Percentiles rank a stretch among this genome's conserved stretches.
Conservation (phyloP, 2,113 vertebrate species). For the Pachycephala philippinensis region DNA sequence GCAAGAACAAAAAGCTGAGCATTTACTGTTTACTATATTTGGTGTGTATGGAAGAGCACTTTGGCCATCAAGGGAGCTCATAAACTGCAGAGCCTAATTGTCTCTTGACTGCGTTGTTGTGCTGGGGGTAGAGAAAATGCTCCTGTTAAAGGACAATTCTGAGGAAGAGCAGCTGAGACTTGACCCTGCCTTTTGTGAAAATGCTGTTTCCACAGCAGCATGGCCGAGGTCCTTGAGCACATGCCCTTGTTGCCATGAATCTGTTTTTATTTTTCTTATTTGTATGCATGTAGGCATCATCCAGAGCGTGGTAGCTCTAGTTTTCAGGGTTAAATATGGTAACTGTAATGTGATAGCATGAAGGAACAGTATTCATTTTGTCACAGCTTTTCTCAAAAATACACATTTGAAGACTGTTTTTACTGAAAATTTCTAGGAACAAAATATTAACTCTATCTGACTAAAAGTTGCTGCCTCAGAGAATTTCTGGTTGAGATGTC, state of each 20-base stretch:
- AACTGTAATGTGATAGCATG: background rate
- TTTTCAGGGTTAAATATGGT: background rate
- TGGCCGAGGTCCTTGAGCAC: accelerated
- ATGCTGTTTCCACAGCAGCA: background rate
- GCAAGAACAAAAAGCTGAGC: slow-evolving; percentile 17
- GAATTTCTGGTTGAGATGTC: background rate
- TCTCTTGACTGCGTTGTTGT: background rate
- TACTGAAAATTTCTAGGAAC: background rate
- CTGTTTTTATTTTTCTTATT: background rate
- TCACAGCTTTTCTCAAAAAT: background rate
- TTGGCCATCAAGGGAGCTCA: slow-evolving; percentile 24
- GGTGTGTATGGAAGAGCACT: slow-evolving; percentile 31
- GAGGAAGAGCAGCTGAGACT: background rate
- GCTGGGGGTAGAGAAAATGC: background rate
- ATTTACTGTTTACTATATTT: slow-evolving; percentile 47
- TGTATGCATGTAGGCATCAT: background rate
- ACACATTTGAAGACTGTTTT: background rate
- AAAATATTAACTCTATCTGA: background rate
- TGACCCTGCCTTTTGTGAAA: background rate
- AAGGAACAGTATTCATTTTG: background rate
- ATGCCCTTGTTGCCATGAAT: accelerated
- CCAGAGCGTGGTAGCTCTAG: background rate
- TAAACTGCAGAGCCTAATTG: background rate
- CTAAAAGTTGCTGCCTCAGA: slow-evolving; percentile 26
- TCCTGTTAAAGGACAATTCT: background rate